Evolutionary conservation across 2,888 invertebrate genomes (phyloP), one percentile per base, ranked within the genome.

Genomic region (Scaptomyza flava): DNA sequence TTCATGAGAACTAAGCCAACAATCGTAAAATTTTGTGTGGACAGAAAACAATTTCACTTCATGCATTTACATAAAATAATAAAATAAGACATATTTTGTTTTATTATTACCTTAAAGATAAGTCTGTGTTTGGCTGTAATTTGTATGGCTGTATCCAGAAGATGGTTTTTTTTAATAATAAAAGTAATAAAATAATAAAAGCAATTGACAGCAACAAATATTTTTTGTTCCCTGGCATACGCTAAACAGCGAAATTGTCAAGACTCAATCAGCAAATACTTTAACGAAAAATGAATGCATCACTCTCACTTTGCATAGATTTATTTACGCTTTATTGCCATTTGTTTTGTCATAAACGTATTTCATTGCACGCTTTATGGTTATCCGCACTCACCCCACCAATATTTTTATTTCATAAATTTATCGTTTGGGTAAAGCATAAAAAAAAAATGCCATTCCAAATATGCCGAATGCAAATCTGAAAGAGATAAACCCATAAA

Each of bases 281-380:
- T 23, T 27, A 6, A 8, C 8, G 23, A 43, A 11, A 46, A 20
- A 5, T 51, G 47, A 65, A 63, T 69, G 57, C 81, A 79, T 79
- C 75, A 72, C 62, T 79, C 79, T 72, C 72, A 79, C 76, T 81
- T 69, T 65, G 56, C 48, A 31, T 58, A 48, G 54, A 59, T 64
- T 82, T 76, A 80, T 76, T 83, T 64, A 72, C 71, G 71, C 62
- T 76, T 83, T 83, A 88, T 75, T 79, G 69, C 68, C 87, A 76
- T 83, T 86, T 77, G 87, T 68, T 86, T 65, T 77, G 84, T 77
- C 81, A 85, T 82, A 85, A 81, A 85, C 70, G 70, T 79, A 76
- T 81, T 85, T 85, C 68, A 76, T 76, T 79, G 60, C 64, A 57
- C 36, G 43, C 63, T 69, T 73, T 71, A 74, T 78, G 58, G 68